These are phyloP conservation scores for Onthophagus taurus DNA, from an alignment of 1,140 invertebrate species.

Conservation along the genomic window DNA sequence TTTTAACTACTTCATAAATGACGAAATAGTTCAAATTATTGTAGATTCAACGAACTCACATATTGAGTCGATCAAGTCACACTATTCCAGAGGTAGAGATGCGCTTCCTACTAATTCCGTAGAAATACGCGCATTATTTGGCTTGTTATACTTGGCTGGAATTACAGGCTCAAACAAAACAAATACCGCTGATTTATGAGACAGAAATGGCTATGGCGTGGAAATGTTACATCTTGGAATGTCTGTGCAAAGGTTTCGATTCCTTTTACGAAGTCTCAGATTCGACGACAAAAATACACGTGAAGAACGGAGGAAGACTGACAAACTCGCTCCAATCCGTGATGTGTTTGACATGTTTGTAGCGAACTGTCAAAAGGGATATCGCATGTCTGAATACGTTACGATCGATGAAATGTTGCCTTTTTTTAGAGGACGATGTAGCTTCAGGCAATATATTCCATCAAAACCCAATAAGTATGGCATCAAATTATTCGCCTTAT, in stretches of 20 bases:
- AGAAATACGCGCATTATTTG: too few species aligned
- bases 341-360: constrained; percentile 32
- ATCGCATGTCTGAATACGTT: constrained; percentile 24
- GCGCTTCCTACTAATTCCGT: too few species aligned
- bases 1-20: too few species aligned
- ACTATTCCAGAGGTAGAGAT: too few species aligned
- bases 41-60: too few species aligned
- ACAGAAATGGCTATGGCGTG: too few species aligned
- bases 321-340: background rate
- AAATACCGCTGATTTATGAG: too few species aligned
- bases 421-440: constrained; percentile 34
- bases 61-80: too few species aligned
- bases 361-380: constrained; percentile 25
- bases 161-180: too few species aligned
- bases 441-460: constrained; percentile 39
- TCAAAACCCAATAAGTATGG: constrained; percentile 41
- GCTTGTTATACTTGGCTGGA: too few species aligned
- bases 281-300: constrained; percentile 1
- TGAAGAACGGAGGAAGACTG: background rate
- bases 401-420: constrained; percentile 37
- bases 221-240: constrained; percentile 17
- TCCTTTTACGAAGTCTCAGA: constrained; percentile 1
- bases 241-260: constrained; percentile 11
- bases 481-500: constrained; percentile 34
- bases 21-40: too few species aligned